These are phyloP conservation scores for Drosophila bunnanda DNA, from an alignment of 2,888 invertebrate species.

Conservation along the genomic window DNA sequence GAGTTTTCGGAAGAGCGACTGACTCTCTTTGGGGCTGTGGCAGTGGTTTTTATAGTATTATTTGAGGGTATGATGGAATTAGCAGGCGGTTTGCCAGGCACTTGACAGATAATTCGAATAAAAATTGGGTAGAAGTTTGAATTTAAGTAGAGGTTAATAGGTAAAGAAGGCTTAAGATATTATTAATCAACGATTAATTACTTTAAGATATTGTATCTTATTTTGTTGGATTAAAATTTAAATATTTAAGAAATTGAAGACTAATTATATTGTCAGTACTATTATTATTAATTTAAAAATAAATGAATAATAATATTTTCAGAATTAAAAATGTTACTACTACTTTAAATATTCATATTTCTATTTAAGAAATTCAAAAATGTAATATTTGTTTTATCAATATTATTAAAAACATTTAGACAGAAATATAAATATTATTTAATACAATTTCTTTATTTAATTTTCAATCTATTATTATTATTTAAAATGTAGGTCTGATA, in stretches of 20 bases:
- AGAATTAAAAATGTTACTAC: too few species aligned
- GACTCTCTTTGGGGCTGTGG: constrained; percentile 38
- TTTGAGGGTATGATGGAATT: constrained; percentile 4
- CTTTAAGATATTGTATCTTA: neutral
- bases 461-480: too few species aligned
- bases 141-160: neutral
- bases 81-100: neutral
- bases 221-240: neutral
- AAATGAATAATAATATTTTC: too few species aligned
- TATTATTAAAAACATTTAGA: too few species aligned
- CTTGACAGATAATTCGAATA: neutral
- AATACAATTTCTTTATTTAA: too few species aligned
- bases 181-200: neutral
- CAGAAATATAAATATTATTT: too few species aligned
- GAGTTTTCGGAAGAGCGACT: constrained; percentile 10
- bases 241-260: neutral
- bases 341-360: too few species aligned
- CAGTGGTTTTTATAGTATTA: constrained; percentile 6
- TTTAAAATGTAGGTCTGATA: too few species aligned
- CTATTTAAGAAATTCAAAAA: too few species aligned
- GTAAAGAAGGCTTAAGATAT: rapidly evolving
- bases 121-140: neutral
- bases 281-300: neutral
- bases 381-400: too few species aligned
- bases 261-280: neutral